phyloP scores from a whole-genome alignment of 2,113 vertebrate genomes.

The Nothoprocta pentlandii region DNA sequence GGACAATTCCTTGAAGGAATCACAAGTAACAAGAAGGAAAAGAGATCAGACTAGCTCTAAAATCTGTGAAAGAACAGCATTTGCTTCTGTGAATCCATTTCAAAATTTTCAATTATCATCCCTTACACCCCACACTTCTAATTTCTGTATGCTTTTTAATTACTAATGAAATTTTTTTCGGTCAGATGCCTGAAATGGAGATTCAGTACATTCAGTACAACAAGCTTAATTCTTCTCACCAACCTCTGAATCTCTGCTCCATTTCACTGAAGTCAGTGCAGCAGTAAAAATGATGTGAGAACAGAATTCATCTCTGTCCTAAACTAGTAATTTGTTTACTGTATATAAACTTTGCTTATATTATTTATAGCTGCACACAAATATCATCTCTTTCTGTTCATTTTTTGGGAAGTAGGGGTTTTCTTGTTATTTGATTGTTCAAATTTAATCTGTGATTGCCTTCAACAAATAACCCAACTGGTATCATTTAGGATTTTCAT shows the following conservation, averaged over 20 bases:
- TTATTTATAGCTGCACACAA: constrained; percentile 29
- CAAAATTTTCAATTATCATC: not conserved
- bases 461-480: constrained; percentile 35
- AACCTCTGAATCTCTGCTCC: not conserved
- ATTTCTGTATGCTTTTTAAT: not conserved
- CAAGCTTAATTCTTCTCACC: not conserved
- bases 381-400: constrained; percentile 8
- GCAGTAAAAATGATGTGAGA: not conserved
- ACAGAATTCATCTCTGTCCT: not conserved
- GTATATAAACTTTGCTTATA: not conserved
- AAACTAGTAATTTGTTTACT: constrained; percentile 21
- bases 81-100: not conserved
- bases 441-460: constrained; percentile 32
- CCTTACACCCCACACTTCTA: not conserved
- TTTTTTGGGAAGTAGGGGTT: not conserved
- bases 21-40: not conserved
- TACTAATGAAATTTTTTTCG: not conserved
- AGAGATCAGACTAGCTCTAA: not conserved
- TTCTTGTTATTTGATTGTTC: not conserved
- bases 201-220: not conserved
- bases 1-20: not conserved
- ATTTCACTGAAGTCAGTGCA: constrained; percentile 17
- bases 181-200: constrained; percentile 32
- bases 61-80: not conserved
- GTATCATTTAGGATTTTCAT: constrained; percentile 43